Evolutionary conservation across 2,888 invertebrate genomes (phyloP).

Genomic region (Ceramica pisi): DNA sequence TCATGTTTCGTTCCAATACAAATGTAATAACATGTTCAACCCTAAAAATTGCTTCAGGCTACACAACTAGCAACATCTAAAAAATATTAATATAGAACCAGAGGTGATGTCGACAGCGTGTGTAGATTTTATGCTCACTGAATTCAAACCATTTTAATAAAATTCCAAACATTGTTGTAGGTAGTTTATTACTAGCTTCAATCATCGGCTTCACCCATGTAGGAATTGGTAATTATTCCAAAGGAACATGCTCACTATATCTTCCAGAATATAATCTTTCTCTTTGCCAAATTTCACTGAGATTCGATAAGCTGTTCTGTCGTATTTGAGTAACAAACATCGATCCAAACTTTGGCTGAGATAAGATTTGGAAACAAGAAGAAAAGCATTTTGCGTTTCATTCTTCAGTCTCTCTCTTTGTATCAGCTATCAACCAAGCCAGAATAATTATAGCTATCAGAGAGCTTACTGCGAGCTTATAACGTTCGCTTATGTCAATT

Average conservation of each 20-base stretch:
- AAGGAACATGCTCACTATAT: too few relatives aligned
- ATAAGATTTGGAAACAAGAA: background rate
- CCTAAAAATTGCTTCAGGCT: conserved; percentile 4
- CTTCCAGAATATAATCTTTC: too few relatives aligned
- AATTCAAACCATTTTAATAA: conserved; percentile 4
- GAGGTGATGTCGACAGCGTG: background rate
- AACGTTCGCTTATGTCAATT: too few relatives aligned
- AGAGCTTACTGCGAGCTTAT: too few relatives aligned
- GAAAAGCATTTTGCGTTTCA: background rate
- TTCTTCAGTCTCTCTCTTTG: background rate
- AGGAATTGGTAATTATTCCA: too few relatives aligned
- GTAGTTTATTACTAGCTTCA: background rate
- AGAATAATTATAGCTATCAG: background rate
- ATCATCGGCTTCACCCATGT: too few relatives aligned
- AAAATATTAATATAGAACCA: background rate
- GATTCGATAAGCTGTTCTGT: too few relatives aligned
- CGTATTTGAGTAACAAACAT: too few relatives aligned
- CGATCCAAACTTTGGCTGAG: too few relatives aligned
- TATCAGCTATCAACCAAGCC: too few relatives aligned
- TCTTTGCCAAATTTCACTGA: too few relatives aligned
- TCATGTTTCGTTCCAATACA: background rate
- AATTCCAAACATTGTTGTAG: background rate
- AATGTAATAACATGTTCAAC: conserved; percentile 1
- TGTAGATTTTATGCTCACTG: background rate
- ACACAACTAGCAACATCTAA: background rate